A percentile compares a stretch with the other conserved stretches of the same genome.
Evolutionary conservation across 1,140 invertebrate species (phyloP).

Genomic region (Apocrypta bakeri): DNA sequence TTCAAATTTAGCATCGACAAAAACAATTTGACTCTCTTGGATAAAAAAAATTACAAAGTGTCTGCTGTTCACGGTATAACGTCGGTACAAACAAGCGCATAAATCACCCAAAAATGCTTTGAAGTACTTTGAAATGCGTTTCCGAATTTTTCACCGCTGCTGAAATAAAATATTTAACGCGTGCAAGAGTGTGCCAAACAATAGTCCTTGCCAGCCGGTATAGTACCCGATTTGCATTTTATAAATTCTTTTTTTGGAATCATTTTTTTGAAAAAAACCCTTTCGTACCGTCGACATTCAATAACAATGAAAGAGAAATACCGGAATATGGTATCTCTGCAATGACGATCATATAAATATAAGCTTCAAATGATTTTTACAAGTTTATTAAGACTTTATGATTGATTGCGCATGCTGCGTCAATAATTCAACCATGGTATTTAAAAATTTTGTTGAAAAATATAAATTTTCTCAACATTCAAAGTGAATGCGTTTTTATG

Average conservation of each 20-base stretch:
- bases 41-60: not conserved
- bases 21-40: too few species aligned
- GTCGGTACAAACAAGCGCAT: not conserved
- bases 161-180: not conserved
- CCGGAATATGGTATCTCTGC: not conserved
- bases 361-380: too few species aligned
- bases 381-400: too few species aligned
- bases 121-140: conserved; percentile 3
- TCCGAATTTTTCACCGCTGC: conserved; percentile 4
- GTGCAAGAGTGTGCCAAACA: not conserved
- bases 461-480: too few species aligned
- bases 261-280: conserved; percentile 1
- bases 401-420: too few species aligned
- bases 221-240: not conserved
- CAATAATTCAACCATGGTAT: too few species aligned
- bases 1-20: too few species aligned
- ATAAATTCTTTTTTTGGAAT: not conserved
- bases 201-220: not conserved
- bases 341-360: too few species aligned
- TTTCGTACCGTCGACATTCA: not conserved
- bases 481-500: too few species aligned
- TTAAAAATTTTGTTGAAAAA: too few species aligned
- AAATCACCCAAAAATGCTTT: conserved; percentile 11
- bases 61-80: not conserved
- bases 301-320: not conserved